These are phyloP conservation scores for Pitta sordida DNA, from an alignment of 2,113 vertebrate genomes.

Conservation along the genomic window DNA sequence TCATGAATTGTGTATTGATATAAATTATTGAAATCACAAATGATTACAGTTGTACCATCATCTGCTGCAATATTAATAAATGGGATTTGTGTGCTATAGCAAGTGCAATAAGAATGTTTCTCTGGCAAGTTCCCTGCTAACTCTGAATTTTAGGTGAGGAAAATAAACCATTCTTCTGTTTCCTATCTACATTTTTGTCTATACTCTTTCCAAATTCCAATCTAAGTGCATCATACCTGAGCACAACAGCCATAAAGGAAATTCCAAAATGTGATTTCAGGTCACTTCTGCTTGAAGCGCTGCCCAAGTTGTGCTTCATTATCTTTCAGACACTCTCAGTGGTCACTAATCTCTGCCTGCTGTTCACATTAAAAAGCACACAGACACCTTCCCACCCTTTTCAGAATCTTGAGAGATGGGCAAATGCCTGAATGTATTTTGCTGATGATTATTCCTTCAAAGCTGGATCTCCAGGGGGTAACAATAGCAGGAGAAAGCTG, in stretches of 20 bases:
- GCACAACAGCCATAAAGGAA: not conserved
- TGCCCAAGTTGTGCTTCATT: not conserved
- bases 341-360: not conserved
- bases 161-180: not conserved
- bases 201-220: not conserved
- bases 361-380: not conserved
- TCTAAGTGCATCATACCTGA: not conserved
- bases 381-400: not conserved
- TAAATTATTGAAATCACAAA: constrained; percentile 47
- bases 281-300: not conserved
- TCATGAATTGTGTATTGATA: constrained; percentile 36
- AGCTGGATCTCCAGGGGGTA: not conserved
- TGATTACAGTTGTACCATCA: not conserved
- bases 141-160: not conserved
- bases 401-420: not conserved
- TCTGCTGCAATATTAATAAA: constrained; percentile 37
- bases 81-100: not conserved
- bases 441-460: not conserved
- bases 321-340: not conserved
- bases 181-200: not conserved
- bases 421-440: not conserved
- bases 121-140: not conserved
- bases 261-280: not conserved
- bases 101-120: not conserved
- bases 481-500: not conserved